These are phyloP conservation scores for Antitype chi DNA, from an alignment of 2,888 invertebrate species.

Conservation along the genomic window DNA sequence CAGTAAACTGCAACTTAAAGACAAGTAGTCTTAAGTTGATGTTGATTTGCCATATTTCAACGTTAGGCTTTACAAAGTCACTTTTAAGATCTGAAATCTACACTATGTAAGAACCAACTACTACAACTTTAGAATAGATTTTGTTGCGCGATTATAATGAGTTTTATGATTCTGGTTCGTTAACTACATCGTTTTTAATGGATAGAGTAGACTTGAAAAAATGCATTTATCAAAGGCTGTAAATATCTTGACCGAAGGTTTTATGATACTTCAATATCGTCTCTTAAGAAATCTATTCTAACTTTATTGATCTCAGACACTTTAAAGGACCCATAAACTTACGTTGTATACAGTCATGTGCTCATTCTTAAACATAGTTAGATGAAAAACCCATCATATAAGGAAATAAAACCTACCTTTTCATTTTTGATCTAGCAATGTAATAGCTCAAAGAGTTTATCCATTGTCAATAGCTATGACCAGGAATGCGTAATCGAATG, in stretches of 20 bases:
- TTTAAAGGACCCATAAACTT: conserved; percentile 8
- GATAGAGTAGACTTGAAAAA: neutral
- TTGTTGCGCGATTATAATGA: conserved; percentile 21
- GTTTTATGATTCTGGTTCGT: conserved; percentile 42
- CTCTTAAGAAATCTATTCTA: conserved; percentile 11
- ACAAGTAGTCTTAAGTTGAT: neutral
- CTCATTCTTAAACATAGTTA: neutral
- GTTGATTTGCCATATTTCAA: neutral
- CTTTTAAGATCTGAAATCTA: conserved; percentile 1
- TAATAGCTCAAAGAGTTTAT: conserved; percentile 10
- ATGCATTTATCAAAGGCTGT: conserved; percentile 26
- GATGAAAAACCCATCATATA: neutral
- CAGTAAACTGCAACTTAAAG: neutral
- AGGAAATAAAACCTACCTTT: neutral
- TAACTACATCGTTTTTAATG: conserved; percentile 23
- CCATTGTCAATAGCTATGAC: neutral
- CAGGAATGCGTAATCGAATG: conserved; percentile 17
- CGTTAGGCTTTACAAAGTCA: neutral
- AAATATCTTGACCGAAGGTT: conserved; percentile 5
- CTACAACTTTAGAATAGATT: conserved; percentile 9
- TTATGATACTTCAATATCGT: conserved; percentile 12
- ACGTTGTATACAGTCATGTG: neutral
- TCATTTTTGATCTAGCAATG: neutral
- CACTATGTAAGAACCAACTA: neutral
- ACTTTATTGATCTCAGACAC: conserved; percentile 22